Evolutionary conservation across 2,797 vertebrate species (phyloP).

Genomic region (Eurystomus glaucurus): DNA sequence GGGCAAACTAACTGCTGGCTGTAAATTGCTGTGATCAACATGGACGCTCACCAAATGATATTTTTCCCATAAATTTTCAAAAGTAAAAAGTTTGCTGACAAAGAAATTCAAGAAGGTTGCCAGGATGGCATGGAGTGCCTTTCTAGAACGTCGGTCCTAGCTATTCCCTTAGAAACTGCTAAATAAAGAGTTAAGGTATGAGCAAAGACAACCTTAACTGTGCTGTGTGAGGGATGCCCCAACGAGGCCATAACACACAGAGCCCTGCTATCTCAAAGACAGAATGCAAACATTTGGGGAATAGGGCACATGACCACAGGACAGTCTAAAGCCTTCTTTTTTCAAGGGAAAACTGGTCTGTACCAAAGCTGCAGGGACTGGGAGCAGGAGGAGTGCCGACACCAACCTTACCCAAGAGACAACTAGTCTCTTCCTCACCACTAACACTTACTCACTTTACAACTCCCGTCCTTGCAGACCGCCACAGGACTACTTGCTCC

Average conservation of each 20-base stretch:
- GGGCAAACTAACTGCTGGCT: neutral
- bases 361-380: accelerated
- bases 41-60: neutral
- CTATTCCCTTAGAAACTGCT: constrained; percentile 32
- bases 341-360: neutral
- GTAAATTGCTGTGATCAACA: neutral
- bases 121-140: neutral
- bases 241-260: constrained; percentile 63
- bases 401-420: neutral
- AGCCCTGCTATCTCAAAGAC: constrained; percentile 72
- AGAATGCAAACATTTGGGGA: constrained; percentile 60
- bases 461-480: accelerated
- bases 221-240: constrained; percentile 64
- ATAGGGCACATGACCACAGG: constrained; percentile 21
- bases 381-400: neutral
- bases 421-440: neutral
- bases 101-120: neutral
- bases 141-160: neutral
- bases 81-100: neutral
- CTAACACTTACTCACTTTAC: neutral
- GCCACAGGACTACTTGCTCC: accelerated
- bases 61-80: neutral
- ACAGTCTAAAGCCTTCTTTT: neutral
- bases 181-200: constrained; percentile 67
- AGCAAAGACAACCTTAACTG: constrained; percentile 56